Evolutionary conservation across 2,797 vertebrate species (phyloP).

Genomic region (Acestrorhynchus altus): DNA sequence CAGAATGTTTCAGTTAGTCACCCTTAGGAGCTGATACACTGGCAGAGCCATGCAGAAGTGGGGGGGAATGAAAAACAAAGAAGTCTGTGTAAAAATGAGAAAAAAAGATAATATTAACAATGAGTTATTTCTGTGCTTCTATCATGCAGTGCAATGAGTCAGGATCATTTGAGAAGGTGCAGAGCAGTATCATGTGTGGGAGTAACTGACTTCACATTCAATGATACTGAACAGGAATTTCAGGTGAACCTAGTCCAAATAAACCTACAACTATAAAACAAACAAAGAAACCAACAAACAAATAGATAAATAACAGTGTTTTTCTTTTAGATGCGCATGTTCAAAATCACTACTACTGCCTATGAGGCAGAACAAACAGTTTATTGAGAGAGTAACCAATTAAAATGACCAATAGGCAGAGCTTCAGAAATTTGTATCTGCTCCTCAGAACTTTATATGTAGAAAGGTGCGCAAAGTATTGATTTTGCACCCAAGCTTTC

Average conservation of each 20-base stretch:
- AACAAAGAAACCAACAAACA: too few species aligned
- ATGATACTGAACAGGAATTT: not conserved
- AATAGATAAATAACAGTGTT: too few species aligned
- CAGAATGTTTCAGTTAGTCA: conserved; percentile 73
- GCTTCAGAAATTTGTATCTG: too few species aligned
- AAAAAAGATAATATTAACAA: not conserved
- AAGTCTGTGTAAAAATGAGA: not conserved
- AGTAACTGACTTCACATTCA: not conserved
- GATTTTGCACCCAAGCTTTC: too few species aligned
- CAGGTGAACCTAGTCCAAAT: not conserved
- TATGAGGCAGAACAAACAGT: too few species aligned
- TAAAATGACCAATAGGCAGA: too few species aligned
- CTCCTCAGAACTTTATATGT: too few species aligned
- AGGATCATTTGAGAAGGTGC: not conserved
- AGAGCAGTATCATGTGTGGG: not conserved
- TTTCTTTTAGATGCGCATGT: too few species aligned
- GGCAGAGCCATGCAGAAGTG: conserved; percentile 66
- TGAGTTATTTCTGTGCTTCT: not conserved
- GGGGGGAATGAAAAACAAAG: not conserved
- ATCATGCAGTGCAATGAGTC: not conserved
- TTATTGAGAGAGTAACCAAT: too few species aligned
- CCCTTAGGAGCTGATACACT: conserved; percentile 71
- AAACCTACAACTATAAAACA: not conserved
- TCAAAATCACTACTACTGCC: too few species aligned
- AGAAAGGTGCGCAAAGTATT: too few species aligned